Evolutionary conservation across 1,140 invertebrate genomes (phyloP).

Genomic region (Triops cancriformis): DNA sequence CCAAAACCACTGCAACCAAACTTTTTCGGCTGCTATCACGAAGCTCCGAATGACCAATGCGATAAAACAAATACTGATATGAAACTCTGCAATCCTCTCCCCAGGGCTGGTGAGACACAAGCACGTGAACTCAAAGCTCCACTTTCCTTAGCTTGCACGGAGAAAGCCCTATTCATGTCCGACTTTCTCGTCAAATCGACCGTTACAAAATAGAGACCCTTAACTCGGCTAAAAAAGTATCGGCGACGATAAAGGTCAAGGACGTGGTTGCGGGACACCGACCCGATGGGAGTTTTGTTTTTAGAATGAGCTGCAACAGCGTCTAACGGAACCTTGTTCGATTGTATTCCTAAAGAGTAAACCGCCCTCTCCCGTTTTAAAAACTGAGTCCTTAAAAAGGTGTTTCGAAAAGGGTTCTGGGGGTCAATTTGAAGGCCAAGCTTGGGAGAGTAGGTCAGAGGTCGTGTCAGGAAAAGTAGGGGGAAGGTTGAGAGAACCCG

Average conservation of each 20-base stretch:
- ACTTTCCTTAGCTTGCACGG: background rate
- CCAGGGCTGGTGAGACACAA: background rate
- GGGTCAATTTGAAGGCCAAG: background rate
- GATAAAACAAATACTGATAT: background rate
- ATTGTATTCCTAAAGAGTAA: background rate
- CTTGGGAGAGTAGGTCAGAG: background rate
- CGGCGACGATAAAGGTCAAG: background rate
- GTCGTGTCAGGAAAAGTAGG: background rate
- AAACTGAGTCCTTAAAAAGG: background rate
- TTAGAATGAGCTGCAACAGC: background rate
- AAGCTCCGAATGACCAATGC: background rate
- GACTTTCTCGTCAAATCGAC: background rate
- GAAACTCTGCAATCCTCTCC: background rate
- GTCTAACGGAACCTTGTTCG: background rate
- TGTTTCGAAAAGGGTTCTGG: background rate
- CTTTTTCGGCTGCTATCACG: background rate
- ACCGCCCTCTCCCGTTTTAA: background rate
- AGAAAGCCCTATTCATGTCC: background rate
- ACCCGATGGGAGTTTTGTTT: background rate
- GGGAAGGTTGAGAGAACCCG: background rate
- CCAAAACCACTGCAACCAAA: too few relatives aligned
- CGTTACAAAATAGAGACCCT: background rate
- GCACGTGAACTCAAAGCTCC: background rate
- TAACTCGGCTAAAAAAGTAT: background rate
- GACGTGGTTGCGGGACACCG: background rate